Evolutionary conservation across 2,797 vertebrate genomes (phyloP).

Genomic region (Hypotaenidia philippensis): DNA sequence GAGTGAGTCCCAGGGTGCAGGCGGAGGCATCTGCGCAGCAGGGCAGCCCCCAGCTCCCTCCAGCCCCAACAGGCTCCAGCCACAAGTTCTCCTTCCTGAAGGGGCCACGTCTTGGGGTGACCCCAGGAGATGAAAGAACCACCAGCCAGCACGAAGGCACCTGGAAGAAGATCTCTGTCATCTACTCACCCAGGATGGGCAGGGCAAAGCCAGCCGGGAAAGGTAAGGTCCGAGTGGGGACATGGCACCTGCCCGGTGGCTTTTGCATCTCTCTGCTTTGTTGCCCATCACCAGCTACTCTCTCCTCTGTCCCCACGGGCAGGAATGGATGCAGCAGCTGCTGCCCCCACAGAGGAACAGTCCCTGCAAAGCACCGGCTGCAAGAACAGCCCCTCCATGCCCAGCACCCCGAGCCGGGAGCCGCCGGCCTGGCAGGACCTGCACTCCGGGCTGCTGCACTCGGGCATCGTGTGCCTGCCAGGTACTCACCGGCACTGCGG

Average conservation of each 20-base stretch:
- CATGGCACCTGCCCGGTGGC: accelerated
- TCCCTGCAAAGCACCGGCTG: neutral
- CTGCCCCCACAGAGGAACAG: neutral
- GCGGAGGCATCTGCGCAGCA: neutral
- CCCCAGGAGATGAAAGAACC: neutral
- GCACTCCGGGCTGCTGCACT: constrained; percentile 76
- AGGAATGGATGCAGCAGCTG: constrained; percentile 14
- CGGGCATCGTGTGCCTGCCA: constrained; percentile 87
- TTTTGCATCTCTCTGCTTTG: accelerated
- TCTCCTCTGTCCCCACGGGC: neutral
- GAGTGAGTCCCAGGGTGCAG: neutral
- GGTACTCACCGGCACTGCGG: constrained; percentile 59
- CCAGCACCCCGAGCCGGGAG: neutral
- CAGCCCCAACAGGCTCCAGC: neutral
- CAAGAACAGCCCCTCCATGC: neutral
- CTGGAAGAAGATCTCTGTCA: constrained; percentile 65
- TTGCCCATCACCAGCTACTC: neutral
- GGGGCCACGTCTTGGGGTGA: neutral
- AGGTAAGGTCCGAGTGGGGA: constrained; percentile 49
- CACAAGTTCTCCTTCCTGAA: constrained; percentile 77
- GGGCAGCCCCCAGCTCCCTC: neutral
- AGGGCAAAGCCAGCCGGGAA: constrained; percentile 55
- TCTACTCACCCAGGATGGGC: constrained; percentile 67
- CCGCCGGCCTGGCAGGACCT: constrained; percentile 72
- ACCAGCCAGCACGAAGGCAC: constrained; percentile 40